Evolutionary conservation across 2,113 vertebrate species (phyloP), one percentile per base, ranked within the genome.

Genomic region (Hippopotamus amphibius): DNA sequence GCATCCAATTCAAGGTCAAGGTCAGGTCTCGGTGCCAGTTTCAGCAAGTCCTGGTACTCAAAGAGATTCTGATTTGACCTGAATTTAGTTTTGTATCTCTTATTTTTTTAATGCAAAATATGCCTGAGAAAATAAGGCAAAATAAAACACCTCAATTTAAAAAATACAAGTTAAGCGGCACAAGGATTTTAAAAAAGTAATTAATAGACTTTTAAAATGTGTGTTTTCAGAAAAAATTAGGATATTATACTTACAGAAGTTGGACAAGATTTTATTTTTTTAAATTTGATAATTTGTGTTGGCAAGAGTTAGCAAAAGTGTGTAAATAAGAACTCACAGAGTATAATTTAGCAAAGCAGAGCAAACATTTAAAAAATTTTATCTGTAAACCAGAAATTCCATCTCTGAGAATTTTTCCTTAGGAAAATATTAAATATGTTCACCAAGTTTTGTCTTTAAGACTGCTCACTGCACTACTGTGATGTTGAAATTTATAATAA

Each of bases 81-180:
- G 43, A 95, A 65, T 66, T 87, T 68, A 87, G 43, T 88, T 88
- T 90, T 57, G 7, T 46, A 4, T 5, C 24, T 84, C 22, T 50
- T 16, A 57, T 50, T 48, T 93, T 87, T 87, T 76, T n/a, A 95
- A 95, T 92, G 41, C 19, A 94, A 87, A 86, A 77, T 83, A 92
- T 92, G 79, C 33, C 53, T 61, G 24, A 97, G 37, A n/a, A 92
- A 93, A 57, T 63, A 57, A 66, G 28, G 9, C 57, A 91, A 65
- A 50, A 65, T 22, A 53, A 74, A 88, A 88, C 3, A 21, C 4
- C 33, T 55, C 33, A 76, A 57, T 41, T 41, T 71, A 97, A 86
- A 55, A 97, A 86, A 55, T 46, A 26, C 10, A 69, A 89, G 69
- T 48, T 26, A 92, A 76, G 11, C 8, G 41, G 46, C 8, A 69